Conservation (phyloP, 2,113 vertebrate species). For the Spea bombifrons region DNA sequence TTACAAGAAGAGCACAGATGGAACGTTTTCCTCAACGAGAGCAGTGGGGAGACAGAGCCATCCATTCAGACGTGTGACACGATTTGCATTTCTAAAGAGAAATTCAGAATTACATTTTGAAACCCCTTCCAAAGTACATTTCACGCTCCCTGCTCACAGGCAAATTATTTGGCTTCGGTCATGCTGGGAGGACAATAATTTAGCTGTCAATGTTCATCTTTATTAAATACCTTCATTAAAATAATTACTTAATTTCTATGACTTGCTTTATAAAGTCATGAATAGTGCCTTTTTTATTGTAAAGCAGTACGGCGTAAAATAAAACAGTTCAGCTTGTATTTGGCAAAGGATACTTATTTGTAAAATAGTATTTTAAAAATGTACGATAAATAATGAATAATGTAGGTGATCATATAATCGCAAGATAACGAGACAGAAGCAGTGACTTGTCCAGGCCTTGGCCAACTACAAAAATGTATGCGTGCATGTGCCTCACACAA, state of each 20-base stretch:
- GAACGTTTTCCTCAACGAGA: background rate
- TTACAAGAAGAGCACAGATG: conserved; percentile 11
- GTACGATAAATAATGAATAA: no score
- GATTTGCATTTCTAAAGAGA: conserved; percentile 5
- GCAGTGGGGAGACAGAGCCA: background rate
- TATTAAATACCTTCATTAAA: conserved; percentile 8
- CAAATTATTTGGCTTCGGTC: background rate
- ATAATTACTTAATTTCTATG: conserved; percentile 13
- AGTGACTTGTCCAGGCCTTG: no score
- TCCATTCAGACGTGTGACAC: background rate
- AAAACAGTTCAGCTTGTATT: no score
- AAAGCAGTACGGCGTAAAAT: no score
- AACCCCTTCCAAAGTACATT: background rate
- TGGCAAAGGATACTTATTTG: no score
- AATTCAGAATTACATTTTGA: background rate
- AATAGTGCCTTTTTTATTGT: no score
- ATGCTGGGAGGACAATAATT: background rate
- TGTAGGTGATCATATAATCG: no score
- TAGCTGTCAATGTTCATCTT: conserved; percentile 15
- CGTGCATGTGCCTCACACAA: no score
- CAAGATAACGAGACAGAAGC: no score
- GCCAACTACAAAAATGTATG: no score
- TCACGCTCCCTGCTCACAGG: background rate
- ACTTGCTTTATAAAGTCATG: background rate
- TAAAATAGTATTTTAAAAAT: no score